Percentiles rank a stretch among this genome's conserved stretches.
Evolutionary conservation across 1,140 invertebrate species (phyloP).

Genomic region (Eueides isabella): DNA sequence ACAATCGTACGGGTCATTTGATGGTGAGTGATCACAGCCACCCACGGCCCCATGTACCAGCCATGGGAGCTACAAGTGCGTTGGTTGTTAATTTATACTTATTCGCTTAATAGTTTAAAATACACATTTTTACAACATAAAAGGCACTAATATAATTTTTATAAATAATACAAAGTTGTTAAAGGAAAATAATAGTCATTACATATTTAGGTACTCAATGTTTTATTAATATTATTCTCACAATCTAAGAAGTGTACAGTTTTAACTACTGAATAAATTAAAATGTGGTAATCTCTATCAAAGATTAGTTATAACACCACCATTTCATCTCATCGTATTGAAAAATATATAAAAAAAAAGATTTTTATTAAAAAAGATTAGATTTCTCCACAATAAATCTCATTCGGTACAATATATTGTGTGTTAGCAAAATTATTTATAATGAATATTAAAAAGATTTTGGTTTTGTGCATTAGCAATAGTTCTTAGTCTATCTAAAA

Average conservation of each 20-base stretch:
- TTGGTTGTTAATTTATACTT: too few species aligned
- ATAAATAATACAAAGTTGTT: neutral
- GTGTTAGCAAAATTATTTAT: neutral
- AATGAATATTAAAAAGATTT: constrained; percentile 22
- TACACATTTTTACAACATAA: too few species aligned
- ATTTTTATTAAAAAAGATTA: neutral
- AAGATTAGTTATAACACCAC: constrained; percentile 49
- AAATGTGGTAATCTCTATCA: constrained; percentile 63
- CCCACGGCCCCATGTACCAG: too few species aligned
- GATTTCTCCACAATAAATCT: constrained; percentile 9
- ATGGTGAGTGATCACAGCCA: too few species aligned
- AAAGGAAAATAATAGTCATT: constrained; percentile 8
- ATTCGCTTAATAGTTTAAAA: too few species aligned
- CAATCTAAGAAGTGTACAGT: constrained; percentile 77
- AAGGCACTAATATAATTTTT: neutral
- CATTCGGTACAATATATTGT: constrained; percentile 21
- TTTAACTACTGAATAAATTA: constrained; percentile 76
- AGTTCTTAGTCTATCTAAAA: constrained; percentile 47
- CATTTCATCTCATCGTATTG: constrained; percentile 10
- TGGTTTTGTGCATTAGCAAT: constrained; percentile 40
- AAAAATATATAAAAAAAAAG: constrained; percentile 15
- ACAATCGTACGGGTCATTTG: too few species aligned
- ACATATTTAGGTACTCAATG: constrained; percentile 60
- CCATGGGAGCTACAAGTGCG: too few species aligned
- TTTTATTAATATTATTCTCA: constrained; percentile 76